Base-by-base conservation (phyloP, 2,888 invertebrate species). In the Tethea ocularis region DNA sequence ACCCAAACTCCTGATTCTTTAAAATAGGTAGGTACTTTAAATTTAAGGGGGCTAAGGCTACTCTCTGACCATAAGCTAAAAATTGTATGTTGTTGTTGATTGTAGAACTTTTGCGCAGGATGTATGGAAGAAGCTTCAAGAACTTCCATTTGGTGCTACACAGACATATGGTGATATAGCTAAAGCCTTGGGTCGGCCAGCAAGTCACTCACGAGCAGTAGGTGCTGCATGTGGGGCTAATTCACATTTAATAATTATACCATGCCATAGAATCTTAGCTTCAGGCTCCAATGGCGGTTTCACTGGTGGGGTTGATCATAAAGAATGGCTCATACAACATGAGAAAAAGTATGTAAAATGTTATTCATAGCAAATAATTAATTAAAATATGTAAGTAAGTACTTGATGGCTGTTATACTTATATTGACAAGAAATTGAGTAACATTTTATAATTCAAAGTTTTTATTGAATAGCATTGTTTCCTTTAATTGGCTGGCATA, bases 281-380 rank as follows among this genome's bases (percentile, higher is more conserved):
- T 71, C 83, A 11, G 71, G 69, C 1, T 83, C 88, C 2, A 86
- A 84, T 58, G 92, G 91, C 41, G 95, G 94, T 4, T 95, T 93
- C 71, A 93, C 90, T 46, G 86, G 94, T 67, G 91, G 93, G 2
- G 74, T 91, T 17, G 92, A 94, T 26, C 91, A 94, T 67, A 94
- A 94, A 66, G 86, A 89, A 59, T 94, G 94, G 93, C 74, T 95
- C 55, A 78, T 93, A 60, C 76, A 92, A 51, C 87, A 87, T 78
- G 93, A 93, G 73, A 82, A 84, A 24, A 86, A 86, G 59, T 66
- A 74, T 75, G 58, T 11, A 20, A 13, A 15, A 33, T 10, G 15
- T 36, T 36, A 13, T 36, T 36, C 4, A 15, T 36, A 15, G 36
- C 13, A 1, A 29, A 29, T 29, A 29, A 29, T 2, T 8, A 29